Conservation (phyloP, 2,888 invertebrate genomes). For the Drosophila niveifrons region DNA sequence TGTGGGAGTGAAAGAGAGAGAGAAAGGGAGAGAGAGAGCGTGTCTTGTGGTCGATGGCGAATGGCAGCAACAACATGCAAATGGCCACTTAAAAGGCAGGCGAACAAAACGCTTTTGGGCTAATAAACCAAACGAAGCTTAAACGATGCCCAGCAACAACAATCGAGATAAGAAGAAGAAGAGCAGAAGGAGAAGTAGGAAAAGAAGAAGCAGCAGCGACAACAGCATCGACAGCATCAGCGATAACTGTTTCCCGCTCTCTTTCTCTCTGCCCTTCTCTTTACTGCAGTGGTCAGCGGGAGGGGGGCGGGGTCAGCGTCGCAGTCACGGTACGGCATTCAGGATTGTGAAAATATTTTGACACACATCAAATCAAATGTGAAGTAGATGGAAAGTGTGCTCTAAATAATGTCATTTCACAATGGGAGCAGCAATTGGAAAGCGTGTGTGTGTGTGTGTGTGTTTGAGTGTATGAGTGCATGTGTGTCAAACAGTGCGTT, state of each 20-base stretch:
- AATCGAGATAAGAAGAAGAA: constrained; percentile 2
- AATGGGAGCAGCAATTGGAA: constrained; percentile 49
- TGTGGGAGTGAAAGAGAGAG: not conserved
- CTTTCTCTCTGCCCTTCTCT: not conserved
- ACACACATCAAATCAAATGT: constrained; percentile 66
- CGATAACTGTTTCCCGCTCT: not conserved
- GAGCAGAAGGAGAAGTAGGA: not conserved
- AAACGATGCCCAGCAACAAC: constrained; percentile 42
- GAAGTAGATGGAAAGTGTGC: constrained; percentile 58
- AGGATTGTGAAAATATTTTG: constrained; percentile 61
- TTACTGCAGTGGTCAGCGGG: constrained; percentile 8
- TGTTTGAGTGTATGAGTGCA: constrained; percentile 4
- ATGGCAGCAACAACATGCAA: constrained; percentile 73
- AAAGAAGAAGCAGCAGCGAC: not conserved
- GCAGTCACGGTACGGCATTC: constrained; percentile 29
- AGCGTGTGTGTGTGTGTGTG: constrained; percentile 15
- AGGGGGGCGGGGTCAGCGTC: constrained; percentile 5
- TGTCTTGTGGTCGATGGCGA: constrained; percentile 23
- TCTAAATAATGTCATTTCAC: constrained; percentile 73
- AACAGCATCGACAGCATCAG: not conserved
- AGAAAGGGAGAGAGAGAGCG: not conserved
- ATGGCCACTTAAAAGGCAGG: constrained; percentile 65
- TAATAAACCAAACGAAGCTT: constrained; percentile 68
- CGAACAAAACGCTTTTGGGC: constrained; percentile 61
- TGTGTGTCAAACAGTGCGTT: not conserved